A percentile compares a stretch with the other conserved stretches of the same genome.
Conservation (phyloP, 2,113 vertebrate genomes). For the Scomber colias region DNA sequence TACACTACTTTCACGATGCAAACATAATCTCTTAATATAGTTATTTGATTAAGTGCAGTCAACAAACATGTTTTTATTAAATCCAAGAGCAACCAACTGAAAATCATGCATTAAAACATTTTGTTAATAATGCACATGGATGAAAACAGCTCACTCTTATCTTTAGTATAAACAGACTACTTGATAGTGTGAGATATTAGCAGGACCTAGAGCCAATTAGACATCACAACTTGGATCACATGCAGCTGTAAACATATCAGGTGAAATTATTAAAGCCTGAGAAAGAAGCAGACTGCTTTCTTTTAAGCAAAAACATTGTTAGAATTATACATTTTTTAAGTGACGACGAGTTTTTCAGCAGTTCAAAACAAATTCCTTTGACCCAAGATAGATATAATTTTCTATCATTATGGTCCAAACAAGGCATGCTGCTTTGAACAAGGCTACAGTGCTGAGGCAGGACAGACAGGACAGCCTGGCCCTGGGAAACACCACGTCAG, state of each 20-base stretch:
- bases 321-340: background rate
- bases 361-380: constrained; percentile 17
- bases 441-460: constrained; percentile 65
- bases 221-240: constrained; percentile 30
- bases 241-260: constrained; percentile 48
- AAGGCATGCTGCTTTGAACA: constrained; percentile 66
- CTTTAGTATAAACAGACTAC: constrained; percentile 12
- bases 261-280: background rate
- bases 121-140: constrained; percentile 19
- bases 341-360: background rate
- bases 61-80: constrained; percentile 14
- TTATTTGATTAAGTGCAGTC: background rate
- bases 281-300: background rate
- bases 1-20: constrained; percentile 13
- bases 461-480: constrained; percentile 70
- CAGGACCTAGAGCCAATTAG: constrained; percentile 6
- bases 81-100: constrained; percentile 22
- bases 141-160: constrained; percentile 31
- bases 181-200: constrained; percentile 29
- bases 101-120: constrained; percentile 69
- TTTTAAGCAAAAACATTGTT: constrained; percentile 10
- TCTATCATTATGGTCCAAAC: constrained; percentile 32
- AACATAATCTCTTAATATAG: background rate
- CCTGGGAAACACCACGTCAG: constrained; percentile 55
- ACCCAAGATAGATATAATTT: constrained; percentile 13